These are phyloP conservation scores for Patella vulgata DNA, from an alignment of 1,140 invertebrate genomes.

Conservation along the genomic window DNA sequence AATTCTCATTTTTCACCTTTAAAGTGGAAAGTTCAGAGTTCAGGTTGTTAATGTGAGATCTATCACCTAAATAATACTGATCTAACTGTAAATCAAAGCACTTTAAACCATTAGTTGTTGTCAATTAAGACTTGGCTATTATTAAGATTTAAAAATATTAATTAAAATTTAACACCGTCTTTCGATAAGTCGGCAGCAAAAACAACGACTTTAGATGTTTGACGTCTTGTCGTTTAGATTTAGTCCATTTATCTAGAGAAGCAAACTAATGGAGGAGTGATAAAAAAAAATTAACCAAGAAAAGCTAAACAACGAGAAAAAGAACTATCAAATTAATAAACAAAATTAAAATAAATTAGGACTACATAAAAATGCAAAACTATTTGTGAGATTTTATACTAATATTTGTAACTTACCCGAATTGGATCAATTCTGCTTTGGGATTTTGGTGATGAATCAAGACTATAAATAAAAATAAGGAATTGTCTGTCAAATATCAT, in stretches of 20 bases:
- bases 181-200: too few relatives aligned
- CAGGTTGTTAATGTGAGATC: too few relatives aligned
- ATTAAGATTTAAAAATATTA: too few relatives aligned
- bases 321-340: slow-evolving; percentile 6
- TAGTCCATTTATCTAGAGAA: too few relatives aligned
- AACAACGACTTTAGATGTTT: too few relatives aligned
- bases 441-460: slow-evolving; percentile 40
- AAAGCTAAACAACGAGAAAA: neutral
- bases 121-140: neutral
- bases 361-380: too few relatives aligned
- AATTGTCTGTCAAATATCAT: neutral
- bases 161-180: too few relatives aligned
- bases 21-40: neutral
- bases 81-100: neutral
- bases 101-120: neutral
- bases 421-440: slow-evolving; percentile 27
- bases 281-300: too few relatives aligned
- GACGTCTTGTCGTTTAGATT: too few relatives aligned
- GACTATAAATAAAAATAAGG: slow-evolving; percentile 28
- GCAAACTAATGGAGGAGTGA: too few relatives aligned
- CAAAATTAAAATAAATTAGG: too few relatives aligned
- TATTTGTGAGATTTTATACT: too few relatives aligned
- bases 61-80: neutral
- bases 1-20: neutral
- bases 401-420: slow-evolving; percentile 35